These are phyloP conservation scores for Sphinx pinastri DNA, from an alignment of 2,888 invertebrate genomes.

Conservation along the genomic window DNA sequence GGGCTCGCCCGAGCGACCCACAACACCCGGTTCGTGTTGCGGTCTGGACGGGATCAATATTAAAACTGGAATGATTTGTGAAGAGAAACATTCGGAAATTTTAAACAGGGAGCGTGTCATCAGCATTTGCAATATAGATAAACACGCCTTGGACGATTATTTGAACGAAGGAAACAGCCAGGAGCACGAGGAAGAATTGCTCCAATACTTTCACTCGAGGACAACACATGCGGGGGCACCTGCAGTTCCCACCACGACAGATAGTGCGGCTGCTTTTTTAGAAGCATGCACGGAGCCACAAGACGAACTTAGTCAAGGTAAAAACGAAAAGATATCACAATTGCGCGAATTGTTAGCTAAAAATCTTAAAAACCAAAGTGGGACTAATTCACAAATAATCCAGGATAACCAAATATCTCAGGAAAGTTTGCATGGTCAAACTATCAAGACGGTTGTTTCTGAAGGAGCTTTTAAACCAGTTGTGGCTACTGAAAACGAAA, in stretches of 20 bases:
- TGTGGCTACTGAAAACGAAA: constrained; percentile 45
- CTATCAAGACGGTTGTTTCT: constrained; percentile 50
- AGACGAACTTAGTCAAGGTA: constrained; percentile 79
- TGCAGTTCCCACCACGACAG: constrained; percentile 39
- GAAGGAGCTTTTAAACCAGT: constrained; percentile 72
- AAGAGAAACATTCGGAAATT: constrained; percentile 80
- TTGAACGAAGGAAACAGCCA: constrained; percentile 89
- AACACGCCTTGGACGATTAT: constrained; percentile 92
- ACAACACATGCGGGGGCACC: constrained; percentile 59
- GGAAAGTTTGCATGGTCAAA: constrained; percentile 54
- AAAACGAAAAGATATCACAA: constrained; percentile 88
- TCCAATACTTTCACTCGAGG: constrained; percentile 90
- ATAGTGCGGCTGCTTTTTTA: constrained; percentile 65
- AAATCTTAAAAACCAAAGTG: constrained; percentile 83
- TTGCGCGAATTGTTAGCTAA: constrained; percentile 88
- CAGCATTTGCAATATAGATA: constrained; percentile 90
- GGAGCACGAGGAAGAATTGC: constrained; percentile 92
- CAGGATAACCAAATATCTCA: constrained; percentile 52
- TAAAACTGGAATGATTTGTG: constrained; percentile 75
- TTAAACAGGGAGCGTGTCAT: constrained; percentile 87
- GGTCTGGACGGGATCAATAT: constrained; percentile 77
- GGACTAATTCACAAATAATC: constrained; percentile 56
- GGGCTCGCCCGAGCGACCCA: constrained; percentile 63
- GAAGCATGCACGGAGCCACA: constrained; percentile 73
- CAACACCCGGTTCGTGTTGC: constrained; percentile 78